Evolutionary conservation across 1,140 invertebrate genomes (phyloP), one percentile per base, ranked within the genome.

Genomic region (Leptonema lineaticorne): DNA sequence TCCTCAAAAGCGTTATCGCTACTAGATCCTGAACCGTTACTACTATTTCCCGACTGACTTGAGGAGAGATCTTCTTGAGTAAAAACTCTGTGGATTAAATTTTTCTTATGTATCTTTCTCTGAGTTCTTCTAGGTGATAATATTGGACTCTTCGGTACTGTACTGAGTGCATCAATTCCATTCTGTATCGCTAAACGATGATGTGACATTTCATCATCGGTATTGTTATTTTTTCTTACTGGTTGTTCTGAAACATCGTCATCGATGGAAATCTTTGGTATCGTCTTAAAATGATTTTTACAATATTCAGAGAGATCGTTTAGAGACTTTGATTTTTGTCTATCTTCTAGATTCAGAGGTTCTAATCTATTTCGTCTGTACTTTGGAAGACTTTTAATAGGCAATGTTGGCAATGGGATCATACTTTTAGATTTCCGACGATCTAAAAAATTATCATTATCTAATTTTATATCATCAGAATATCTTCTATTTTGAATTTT

Each of bases 261-360:
- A 3, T 58, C 53, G 8, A 8, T 16, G 8, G 50, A 57, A 4
- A 14, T 2, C 30, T 28, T 60, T 27, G 69, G 66, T 11, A 27
- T 29, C 0, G 62, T 30, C 22, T 59, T 62, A 29, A 62, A 66
- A 16, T 62, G 62, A 6, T 27, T 79, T 22, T 11, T 29, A 48
- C 78, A 81, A 69, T 78, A 84, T 67, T 81, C 81, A 58, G 79
- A 78, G 18, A 83, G 68, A 64, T 83, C 81, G 72, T 78, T 82
- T 18, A 83, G 69, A 1, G 81, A 83, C 71, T 82, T 83, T 0
- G 81, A 83, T 72, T 83, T 83, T 56, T 76, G 67, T 75, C 78
- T 82, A 0, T 77, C 59, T 8, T 48, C 65, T 14, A 28, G 30
- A 11, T 48, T 30, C 16, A 50, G 22, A 8, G 50, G 50, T 53